These are phyloP conservation scores for Noturus placidus DNA, from an alignment of 2,113 vertebrate genomes.

Conservation along the genomic window DNA sequence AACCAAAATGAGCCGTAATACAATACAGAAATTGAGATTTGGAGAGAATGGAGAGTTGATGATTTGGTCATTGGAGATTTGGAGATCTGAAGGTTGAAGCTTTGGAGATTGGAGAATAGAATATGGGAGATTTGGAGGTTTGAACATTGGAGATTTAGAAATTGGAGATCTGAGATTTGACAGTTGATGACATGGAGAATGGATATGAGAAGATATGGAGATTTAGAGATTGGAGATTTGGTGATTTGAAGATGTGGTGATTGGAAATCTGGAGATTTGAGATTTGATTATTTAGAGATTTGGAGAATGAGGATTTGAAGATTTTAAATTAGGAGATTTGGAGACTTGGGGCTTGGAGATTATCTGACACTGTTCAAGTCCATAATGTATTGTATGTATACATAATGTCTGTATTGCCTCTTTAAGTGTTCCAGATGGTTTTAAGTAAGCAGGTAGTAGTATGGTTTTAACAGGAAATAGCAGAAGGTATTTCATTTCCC, in stretches of 20 bases:
- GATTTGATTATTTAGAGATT: neutral
- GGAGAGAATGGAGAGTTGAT: too few species aligned
- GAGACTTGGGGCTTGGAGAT: neutral
- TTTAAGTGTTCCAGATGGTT: neutral
- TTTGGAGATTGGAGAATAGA: neutral
- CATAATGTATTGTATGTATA: too few species aligned
- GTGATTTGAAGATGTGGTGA: neutral
- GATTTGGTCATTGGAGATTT: neutral
- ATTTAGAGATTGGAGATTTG: neutral
- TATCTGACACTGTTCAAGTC: neutral
- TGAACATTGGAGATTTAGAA: neutral
- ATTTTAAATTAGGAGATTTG: neutral
- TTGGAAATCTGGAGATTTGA: neutral
- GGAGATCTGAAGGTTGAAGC: neutral
- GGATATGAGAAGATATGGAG: neutral
- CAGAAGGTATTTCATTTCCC: neutral
- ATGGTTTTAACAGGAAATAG: neutral
- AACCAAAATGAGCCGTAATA: neutral
- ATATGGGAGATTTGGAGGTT: neutral
- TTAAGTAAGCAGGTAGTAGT: neutral
- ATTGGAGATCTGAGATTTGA: neutral
- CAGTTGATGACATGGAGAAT: neutral
- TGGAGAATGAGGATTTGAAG: neutral
- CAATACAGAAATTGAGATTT: neutral
- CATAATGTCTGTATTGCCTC: neutral